Conservation (phyloP, 30 jellyfish, hydroid and myxozoan species). For the Phacellophora camtschatica region DNA sequence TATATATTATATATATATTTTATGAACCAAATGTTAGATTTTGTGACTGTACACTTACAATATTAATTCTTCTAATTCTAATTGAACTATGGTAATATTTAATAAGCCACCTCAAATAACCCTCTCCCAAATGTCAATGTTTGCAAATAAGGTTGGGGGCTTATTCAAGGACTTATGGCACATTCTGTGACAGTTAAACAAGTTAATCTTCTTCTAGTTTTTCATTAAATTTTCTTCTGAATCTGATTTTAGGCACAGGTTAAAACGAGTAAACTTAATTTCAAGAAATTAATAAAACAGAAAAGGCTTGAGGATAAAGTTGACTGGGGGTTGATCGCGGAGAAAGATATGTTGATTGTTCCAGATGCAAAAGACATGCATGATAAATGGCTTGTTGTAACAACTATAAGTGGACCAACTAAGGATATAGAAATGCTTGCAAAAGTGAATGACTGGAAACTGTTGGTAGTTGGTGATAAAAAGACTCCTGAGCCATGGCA, state of each 20-base stretch:
- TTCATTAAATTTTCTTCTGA: not conserved
- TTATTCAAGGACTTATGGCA: no score
- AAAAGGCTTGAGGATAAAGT: not conserved
- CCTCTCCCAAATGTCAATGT: no score
- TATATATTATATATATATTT: no score
- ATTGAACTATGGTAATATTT: no score
- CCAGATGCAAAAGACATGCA: slow-evolving; percentile 50
- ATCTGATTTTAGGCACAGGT: not conserved
- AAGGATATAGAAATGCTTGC: slow-evolving; percentile 87
- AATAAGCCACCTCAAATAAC: no score
- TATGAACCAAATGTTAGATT: no score
- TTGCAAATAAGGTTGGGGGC: no score
- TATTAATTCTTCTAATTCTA: no score
- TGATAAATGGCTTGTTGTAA: slow-evolving; percentile 90
- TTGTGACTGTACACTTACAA: no score
- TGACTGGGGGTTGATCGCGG: slow-evolving; percentile 29
- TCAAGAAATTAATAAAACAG: slow-evolving; percentile 27
- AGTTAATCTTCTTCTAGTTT: not conserved
- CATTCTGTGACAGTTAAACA: not conserved
- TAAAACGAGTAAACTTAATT: slow-evolving; percentile 46
- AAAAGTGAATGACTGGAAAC: slow-evolving; percentile 72
- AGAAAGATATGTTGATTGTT: not conserved
- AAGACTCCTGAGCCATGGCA: slow-evolving; percentile 86
- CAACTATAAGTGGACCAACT: slow-evolving; percentile 73
- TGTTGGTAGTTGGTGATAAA: slow-evolving; percentile 85